Conservation (phyloP, 2,797 vertebrate genomes). For the Ataeniobius toweri region DNA sequence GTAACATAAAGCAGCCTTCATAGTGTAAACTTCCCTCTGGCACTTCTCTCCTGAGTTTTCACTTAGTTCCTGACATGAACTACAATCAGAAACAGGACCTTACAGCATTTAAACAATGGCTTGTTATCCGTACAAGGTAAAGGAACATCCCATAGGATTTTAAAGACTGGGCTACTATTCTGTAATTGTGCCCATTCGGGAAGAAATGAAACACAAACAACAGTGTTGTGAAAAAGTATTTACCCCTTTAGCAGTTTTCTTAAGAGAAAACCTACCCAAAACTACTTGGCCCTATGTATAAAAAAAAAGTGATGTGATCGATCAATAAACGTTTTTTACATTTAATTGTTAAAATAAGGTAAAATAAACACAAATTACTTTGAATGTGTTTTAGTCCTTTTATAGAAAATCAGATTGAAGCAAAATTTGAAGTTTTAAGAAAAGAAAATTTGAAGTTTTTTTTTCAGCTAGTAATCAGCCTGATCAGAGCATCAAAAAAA, state of each 20-base stretch:
- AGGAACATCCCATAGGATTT: background rate
- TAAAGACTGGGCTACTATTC: background rate
- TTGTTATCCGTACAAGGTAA: background rate
- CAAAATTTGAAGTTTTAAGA: background rate
- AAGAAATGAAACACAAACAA: background rate
- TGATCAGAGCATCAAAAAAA: background rate
- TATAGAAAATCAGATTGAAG: background rate
- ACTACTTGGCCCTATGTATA: background rate
- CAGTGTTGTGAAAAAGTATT: background rate
- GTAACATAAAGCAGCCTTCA: constrained; percentile 2
- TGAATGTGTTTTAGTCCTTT: no score
- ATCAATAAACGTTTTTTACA: background rate
- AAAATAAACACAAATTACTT: no score
- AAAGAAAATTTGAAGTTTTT: background rate
- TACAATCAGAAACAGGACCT: constrained; percentile 6
- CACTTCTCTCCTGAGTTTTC: constrained; percentile 4
- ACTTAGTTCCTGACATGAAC: constrained; percentile 1
- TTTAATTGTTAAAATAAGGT: background rate
- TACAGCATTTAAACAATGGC: background rate
- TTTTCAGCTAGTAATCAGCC: background rate
- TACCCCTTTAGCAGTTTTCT: background rate
- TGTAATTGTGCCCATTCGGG: no score
- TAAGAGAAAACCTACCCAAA: background rate
- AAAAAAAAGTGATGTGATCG: background rate
- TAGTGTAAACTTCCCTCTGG: background rate